A percentile compares a stretch with the other conserved stretches of the same genome.
These are phyloP conservation scores for Agriopis leucophaearia DNA, from an alignment of 2,888 invertebrate species.

Conservation along the genomic window DNA sequence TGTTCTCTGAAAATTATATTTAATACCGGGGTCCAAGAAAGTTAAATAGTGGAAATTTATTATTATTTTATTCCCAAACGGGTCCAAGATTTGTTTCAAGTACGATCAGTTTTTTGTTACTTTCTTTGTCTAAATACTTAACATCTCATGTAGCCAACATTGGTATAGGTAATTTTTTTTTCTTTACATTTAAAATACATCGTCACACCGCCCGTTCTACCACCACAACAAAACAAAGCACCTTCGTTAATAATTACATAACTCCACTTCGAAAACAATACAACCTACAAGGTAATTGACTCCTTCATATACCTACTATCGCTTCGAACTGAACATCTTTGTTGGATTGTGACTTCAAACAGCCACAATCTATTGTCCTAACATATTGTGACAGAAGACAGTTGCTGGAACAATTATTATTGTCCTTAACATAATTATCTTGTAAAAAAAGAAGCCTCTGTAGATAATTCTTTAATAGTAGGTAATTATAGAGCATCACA, in stretches of 20 bases:
- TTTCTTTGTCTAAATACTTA: neutral
- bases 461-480: slow-evolving; percentile 23
- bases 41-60: no score
- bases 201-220: neutral
- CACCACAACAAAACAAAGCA: neutral
- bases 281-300: slow-evolving; percentile 9
- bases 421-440: slow-evolving; percentile 29
- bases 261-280: slow-evolving; percentile 7
- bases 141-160: no score
- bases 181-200: no score
- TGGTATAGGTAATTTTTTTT: no score
- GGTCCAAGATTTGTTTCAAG: no score
- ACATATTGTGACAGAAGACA: slow-evolving; percentile 40
- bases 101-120: no score
- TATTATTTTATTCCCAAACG: no score
- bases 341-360: slow-evolving; percentile 23
- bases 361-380: slow-evolving; percentile 25
- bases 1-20: no score
- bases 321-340: slow-evolving; percentile 21
- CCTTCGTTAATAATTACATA: slow-evolving; percentile 11
- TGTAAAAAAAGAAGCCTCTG: slow-evolving; percentile 27
- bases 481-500: slow-evolving; percentile 25
- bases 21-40: no score
- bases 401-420: slow-evolving; percentile 38
- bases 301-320: slow-evolving; percentile 5